Percentiles rank a stretch among this genome's conserved stretches.
These are phyloP conservation scores for Penelope pileata DNA, from an alignment of 2,113 vertebrate genomes.

Conservation along the genomic window DNA sequence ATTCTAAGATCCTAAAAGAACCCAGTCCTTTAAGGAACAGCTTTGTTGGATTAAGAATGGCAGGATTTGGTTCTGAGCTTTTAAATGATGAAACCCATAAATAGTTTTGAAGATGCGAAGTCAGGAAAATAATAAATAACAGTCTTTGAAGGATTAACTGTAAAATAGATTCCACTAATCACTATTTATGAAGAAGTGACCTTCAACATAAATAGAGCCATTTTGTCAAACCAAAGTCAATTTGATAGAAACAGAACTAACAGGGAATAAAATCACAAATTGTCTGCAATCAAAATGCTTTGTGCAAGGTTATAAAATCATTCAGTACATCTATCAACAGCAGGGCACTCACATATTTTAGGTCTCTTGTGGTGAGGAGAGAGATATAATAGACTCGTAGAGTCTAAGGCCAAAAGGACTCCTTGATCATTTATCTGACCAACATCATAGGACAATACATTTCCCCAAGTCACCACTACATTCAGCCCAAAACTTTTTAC, in stretches of 20 bases:
- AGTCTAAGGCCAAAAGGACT: not conserved
- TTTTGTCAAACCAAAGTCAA: slow-evolving; percentile 24
- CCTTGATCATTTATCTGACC: not conserved
- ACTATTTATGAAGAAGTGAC: slow-evolving; percentile 50
- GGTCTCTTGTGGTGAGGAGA: not conserved
- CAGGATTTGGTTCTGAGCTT: not conserved
- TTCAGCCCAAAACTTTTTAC: not conserved
- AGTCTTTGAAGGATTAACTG: slow-evolving; percentile 49
- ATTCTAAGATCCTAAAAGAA: not conserved
- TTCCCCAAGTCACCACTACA: not conserved
- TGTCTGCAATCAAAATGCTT: slow-evolving; percentile 36
- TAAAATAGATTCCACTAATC: slow-evolving; percentile 47
- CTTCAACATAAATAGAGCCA: slow-evolving; percentile 56
- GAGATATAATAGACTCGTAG: not conserved
- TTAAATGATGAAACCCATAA: slow-evolving; percentile 35
- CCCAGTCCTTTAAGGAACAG: not conserved
- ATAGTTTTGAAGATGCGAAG: slow-evolving; percentile 17
- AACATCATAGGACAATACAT: not conserved
- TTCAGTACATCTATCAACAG: slow-evolving; percentile 30
- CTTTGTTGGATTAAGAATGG: not conserved
- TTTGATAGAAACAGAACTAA: slow-evolving; percentile 57
- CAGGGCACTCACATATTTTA: slow-evolving; percentile 18
- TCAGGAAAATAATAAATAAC: slow-evolving; percentile 62
- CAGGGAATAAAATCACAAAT: slow-evolving; percentile 52
- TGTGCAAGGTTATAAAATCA: slow-evolving; percentile 56